Evolutionary conservation across 1,140 invertebrate genomes (phyloP), one percentile per base, ranked within the genome.

Genomic region (Drosophila pectinifera): DNA sequence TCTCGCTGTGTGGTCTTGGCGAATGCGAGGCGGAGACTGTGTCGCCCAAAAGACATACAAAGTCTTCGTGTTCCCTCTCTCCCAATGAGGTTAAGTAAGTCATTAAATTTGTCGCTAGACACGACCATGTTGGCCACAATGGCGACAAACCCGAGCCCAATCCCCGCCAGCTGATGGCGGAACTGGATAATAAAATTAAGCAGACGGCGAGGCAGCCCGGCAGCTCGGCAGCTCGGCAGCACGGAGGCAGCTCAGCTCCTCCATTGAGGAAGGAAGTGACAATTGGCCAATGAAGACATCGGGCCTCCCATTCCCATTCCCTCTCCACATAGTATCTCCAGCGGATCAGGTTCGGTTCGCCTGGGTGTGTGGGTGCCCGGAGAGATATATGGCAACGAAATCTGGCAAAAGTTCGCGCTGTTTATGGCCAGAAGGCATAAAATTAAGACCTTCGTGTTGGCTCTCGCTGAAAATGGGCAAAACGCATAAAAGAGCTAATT

Each of bases 31-130:
- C 84, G 84, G 72, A 80, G 76, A 77, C 72, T 65, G 63, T 84
- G 78, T 80, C 80, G 59, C 72, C 58, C 70, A 78, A 68, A 46
- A 53, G 45, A 31, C 62, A 62, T 63, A 48, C 68, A 70, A 53
- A 79, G 70, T 64, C 48, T 73, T 68, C 28, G 26, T 31, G 54
- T 51, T 84, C 56, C 68, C 53, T 39, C 48, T 61, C 57, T 58
- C 69, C 57, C 84, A 84, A 80, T 78, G 85, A 46, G 84, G 80
- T 81, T 89, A 85, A 90, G 84, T 89, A 90, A 89, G 85, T 85
- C 84, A 89, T 89, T 89, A 89, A 89, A 89, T 85, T 88, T 89
- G 84, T 88, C 84, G 84, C 84, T 88, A 88, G 84, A 89, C 84
- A 88, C 84, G 83, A 88, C 83, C 76, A 83, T 80, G 67, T 84